A percentile compares a stretch with the other conserved stretches of the same genome.
Conservation (phyloP, 2,888 invertebrate genomes). For the Apeira syringaria region DNA sequence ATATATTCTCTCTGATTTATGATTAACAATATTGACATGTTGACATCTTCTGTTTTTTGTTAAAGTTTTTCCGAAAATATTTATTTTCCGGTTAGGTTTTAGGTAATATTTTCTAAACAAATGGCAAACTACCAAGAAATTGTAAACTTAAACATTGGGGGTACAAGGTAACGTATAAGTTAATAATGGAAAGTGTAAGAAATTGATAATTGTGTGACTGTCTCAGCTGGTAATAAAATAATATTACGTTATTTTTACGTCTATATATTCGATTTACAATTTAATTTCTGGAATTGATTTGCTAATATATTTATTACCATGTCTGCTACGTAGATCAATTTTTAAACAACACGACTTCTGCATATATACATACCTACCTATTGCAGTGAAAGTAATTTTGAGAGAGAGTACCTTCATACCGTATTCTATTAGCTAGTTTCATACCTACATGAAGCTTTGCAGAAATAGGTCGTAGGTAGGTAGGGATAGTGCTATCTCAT, state of each 20-base stretch:
- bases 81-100: too few relatives aligned
- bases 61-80: constrained; percentile 1
- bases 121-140: constrained; percentile 86
- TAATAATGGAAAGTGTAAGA: constrained; percentile 1
- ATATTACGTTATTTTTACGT: too few relatives aligned
- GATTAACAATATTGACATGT: constrained; percentile 36
- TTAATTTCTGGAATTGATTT: too few relatives aligned
- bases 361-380: too few relatives aligned
- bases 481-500: too few relatives aligned
- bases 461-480: too few relatives aligned
- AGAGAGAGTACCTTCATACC: too few relatives aligned
- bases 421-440: too few relatives aligned
- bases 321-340: neutral
- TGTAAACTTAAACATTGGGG: constrained; percentile 97
- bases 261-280: neutral
- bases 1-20: constrained; percentile 4
- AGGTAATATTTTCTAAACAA: constrained; percentile 4
- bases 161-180: constrained; percentile 88
- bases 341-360: too few relatives aligned
- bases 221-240: neutral
- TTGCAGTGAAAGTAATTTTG: too few relatives aligned
- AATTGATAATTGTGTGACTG: neutral
- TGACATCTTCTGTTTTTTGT: constrained; percentile 36
- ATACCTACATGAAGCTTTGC: too few relatives aligned
- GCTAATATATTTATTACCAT: neutral